These are phyloP conservation scores for Amphiduros pacificus DNA, from an alignment of 2,888 invertebrate species.

Conservation along the genomic window DNA sequence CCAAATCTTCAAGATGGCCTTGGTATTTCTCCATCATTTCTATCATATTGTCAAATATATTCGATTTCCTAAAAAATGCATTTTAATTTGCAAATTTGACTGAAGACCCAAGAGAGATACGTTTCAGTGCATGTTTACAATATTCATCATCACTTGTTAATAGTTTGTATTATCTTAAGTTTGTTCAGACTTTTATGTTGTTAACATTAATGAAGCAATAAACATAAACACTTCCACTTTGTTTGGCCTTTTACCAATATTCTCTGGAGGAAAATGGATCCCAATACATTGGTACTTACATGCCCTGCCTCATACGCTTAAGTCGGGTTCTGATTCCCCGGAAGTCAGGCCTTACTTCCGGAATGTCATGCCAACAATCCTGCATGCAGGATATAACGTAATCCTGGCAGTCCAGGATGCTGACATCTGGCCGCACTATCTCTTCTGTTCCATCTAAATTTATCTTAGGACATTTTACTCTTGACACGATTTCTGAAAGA, in stretches of 20 bases:
- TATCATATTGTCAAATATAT: slow-evolving; percentile 98
- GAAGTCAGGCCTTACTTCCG: slow-evolving; percentile 59
- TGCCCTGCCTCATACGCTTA: slow-evolving; percentile 69
- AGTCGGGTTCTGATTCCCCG: slow-evolving; percentile 52
- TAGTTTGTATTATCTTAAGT: too few relatives aligned
- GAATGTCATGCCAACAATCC: slow-evolving; percentile 59
- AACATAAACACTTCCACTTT: too few relatives aligned
- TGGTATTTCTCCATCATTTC: slow-evolving; percentile 98
- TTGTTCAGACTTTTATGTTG: too few relatives aligned
- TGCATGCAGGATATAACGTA: slow-evolving; percentile 56
- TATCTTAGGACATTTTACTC: slow-evolving; percentile 64
- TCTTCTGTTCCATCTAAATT: neutral
- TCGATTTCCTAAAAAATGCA: slow-evolving; percentile 73
- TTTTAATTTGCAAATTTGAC: too few relatives aligned
- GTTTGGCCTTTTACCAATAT: too few relatives aligned
- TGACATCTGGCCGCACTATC: slow-evolving; percentile 68
- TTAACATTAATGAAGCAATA: too few relatives aligned
- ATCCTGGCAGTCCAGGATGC: slow-evolving; percentile 72
- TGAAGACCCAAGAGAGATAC: too few relatives aligned
- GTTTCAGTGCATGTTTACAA: too few relatives aligned
- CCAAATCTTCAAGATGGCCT: slow-evolving; percentile 88
- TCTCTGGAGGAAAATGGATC: neutral
- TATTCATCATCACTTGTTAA: too few relatives aligned
- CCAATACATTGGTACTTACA: slow-evolving; percentile 67
- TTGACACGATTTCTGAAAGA: slow-evolving; percentile 70